Base-by-base conservation (phyloP, 1,140 invertebrate genomes). In the Ooceraea biroi region DNA sequence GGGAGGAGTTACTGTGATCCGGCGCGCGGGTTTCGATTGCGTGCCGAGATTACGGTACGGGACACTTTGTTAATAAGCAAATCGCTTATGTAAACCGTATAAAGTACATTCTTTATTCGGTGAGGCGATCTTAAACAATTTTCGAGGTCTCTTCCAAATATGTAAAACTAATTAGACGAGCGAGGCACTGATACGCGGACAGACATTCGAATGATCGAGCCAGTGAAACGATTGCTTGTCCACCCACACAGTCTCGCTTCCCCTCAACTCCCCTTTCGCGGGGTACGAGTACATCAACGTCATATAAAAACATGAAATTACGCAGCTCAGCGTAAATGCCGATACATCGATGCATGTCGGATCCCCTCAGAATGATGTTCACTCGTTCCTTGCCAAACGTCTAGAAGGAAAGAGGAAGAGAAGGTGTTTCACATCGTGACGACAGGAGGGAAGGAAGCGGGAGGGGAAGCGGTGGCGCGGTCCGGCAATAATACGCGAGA, bases 401-500 rank as follows among this genome's bases (percentile, higher is more conserved):
- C 69, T 27, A 82, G 50, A 71, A 57, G 27, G 65, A 65, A 52
- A 50, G 19, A 71, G 17, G 25, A 80, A 50, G 66, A 73, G 55
- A 73, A 78, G 50, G 25, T 71, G 66, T 46, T 58, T 57, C 65
- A 80, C 50, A 63, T 46, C 41, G 7, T 22, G 19, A 19, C 27
- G 61, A 82, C 30, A 63, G 19, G 0, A 14, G 25, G 44, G 10
- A 11, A 11, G 63, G 44, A 3, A 60, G 52, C 2, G 11, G 30
- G 44, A 14, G 66, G 44, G 30, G 30, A 41, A 41, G 46, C 52
- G 41, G 52, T 83, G 90, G 83, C 83, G 88, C 12, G 86, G 74
- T 61, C 80, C 78, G 61, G 84, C 78, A 86, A 88, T 86, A 88
- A 86, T 88, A 88, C 87, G 88, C 87, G 88, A 86, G 88, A 89